phyloP scores from a whole-genome alignment of 2,888 invertebrate genomes.

The Agrochola lychnidis region DNA sequence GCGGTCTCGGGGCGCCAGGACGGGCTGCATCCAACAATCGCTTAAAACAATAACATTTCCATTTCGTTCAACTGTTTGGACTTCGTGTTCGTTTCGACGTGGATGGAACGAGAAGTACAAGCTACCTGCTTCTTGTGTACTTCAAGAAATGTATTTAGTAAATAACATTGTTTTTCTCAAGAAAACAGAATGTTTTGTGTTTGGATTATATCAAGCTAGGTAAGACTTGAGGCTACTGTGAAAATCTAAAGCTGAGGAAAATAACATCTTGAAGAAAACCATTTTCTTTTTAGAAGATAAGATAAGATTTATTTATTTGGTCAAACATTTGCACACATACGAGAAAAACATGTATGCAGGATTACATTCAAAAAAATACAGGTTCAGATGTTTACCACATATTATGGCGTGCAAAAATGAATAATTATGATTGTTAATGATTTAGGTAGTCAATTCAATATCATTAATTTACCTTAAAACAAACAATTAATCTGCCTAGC shows the following conservation, averaged over 20 bases:
- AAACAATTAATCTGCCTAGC: neutral
- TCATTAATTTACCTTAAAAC: neutral
- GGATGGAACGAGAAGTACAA: constrained; percentile 31
- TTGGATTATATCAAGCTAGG: constrained; percentile 1
- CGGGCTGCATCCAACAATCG: constrained; percentile 50
- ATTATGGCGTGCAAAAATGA: neutral
- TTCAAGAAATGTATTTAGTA: constrained; percentile 25
- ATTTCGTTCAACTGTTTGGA: constrained; percentile 55
- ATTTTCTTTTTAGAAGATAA: neutral
- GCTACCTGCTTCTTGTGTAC: constrained; percentile 14
- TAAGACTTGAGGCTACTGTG: neutral
- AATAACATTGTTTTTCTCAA: constrained; percentile 8
- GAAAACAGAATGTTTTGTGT: neutral
- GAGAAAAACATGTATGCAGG: too few relatives aligned
- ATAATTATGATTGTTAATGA: neutral
- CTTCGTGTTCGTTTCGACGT: constrained; percentile 36
- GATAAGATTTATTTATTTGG: too few relatives aligned
- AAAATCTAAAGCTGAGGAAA: neutral
- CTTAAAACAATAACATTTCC: constrained; percentile 64
- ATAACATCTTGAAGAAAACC: neutral
- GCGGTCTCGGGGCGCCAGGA: neutral
- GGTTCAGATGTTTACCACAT: neutral
- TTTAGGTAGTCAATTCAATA: neutral
- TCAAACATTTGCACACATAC: too few relatives aligned
- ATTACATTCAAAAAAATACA: too few relatives aligned